Evolutionary conservation across 2,888 invertebrate genomes (phyloP), one percentile per base, ranked within the genome.

Genomic region (Phalangium opilio): DNA sequence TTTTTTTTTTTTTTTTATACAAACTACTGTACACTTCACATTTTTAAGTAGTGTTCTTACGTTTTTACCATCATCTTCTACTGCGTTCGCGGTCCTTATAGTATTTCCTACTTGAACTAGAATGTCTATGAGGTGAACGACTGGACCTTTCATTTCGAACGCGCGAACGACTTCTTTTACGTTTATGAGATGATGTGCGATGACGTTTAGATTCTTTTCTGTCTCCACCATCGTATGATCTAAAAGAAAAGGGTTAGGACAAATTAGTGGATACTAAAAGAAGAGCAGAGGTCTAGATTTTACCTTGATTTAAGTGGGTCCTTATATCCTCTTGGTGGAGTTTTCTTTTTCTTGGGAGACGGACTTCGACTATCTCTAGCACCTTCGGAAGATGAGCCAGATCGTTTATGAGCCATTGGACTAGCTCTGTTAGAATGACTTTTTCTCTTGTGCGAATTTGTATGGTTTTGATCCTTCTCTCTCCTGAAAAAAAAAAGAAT

Each of bases 291-390:
- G n/a, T n/a, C 27, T 27, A 27, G 8, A 27, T 27, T 27, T 27
- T 27, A 39, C 11, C 39, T 17, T 2, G 51, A 45, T 18, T 40
- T 41, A 36, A 45, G 49, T n/a, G 49, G 43, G 10, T 50, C 48
- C 34, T 53, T 53, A 32, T 50, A 53, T n/a, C 52, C 48, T 17
- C 52, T 42, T 3, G 52, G 52, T 11, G 52, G 52, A 11, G 52
- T 53, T 33, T 50, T 53, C 5, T 45, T 49, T 19, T 49, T 36
- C 15, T 46, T 43, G 3, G 50, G 50, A 41, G 47, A 47, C 3
- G 50, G 47, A 27, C 48, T 52, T 19, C 36, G 50, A 27, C 50
- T 50, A 3, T 39, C 34, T 1, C 15, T 43, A 45, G 48, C 48
- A 15, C 48, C 48, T 8, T 47, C 47, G 10, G 52, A 50, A 20